A percentile compares a stretch with the other conserved stretches of the same genome.
phyloP scores from a whole-genome alignment of 2,113 vertebrate species.

The Ciconia stormi region DNA sequence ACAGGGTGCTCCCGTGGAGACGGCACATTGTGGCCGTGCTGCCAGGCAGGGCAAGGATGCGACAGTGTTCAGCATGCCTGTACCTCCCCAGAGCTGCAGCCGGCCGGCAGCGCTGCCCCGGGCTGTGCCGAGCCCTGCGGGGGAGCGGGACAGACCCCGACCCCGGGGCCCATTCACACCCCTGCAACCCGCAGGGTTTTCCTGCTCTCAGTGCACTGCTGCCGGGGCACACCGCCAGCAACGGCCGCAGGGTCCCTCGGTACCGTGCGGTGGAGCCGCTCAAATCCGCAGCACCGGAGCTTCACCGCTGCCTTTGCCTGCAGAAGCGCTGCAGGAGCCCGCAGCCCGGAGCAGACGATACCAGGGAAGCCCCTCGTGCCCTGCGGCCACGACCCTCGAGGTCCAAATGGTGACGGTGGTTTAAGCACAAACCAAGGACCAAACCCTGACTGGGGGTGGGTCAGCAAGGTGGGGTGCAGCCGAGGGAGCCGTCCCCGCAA shows the following conservation, averaged over 20 bases:
- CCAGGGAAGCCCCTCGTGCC: background rate
- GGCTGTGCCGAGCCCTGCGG: background rate
- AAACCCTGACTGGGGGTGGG: too few species aligned
- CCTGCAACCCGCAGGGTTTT: background rate
- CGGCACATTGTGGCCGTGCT: fast-evolving
- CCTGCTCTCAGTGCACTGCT: background rate
- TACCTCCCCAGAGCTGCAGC: background rate
- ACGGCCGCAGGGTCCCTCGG: fast-evolving
- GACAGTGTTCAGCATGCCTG: fast-evolving
- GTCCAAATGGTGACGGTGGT: background rate
- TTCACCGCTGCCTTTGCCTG: background rate
- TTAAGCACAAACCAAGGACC: background rate
- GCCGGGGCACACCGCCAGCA: fast-evolving
- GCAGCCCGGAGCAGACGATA: fast-evolving
- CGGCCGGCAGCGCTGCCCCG: background rate
- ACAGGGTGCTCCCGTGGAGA: background rate
- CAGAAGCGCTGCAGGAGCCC: background rate
- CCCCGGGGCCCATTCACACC: fast-evolving
- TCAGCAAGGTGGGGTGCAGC: background rate
- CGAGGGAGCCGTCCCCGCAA: fast-evolving
- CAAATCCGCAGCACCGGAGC: background rate
- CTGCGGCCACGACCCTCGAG: fast-evolving
- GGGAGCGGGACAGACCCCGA: background rate
- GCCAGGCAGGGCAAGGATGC: background rate
- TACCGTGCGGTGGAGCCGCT: background rate